A percentile compares a stretch with the other conserved stretches of the same genome.
Conservation (phyloP, 2,113 vertebrate genomes). For the Puffinus mauretanicus region DNA sequence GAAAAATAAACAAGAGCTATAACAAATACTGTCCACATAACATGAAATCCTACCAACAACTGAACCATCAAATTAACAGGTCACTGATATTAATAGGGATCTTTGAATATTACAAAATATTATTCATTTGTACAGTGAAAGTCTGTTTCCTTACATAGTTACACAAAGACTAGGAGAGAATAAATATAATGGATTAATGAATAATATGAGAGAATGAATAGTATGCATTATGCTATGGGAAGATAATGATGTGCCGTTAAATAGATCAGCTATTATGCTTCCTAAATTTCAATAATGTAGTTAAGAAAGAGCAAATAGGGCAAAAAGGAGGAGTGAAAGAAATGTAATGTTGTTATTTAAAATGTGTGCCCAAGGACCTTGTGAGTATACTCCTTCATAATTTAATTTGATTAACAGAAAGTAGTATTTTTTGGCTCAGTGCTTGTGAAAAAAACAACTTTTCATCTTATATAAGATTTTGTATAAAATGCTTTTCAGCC, state of each 20-base stretch:
- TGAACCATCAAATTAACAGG: neutral
- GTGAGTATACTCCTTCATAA: neutral
- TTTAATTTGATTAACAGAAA: conserved; percentile 58
- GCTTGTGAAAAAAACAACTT: neutral
- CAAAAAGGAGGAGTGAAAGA: conserved; percentile 33
- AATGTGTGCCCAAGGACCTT: neutral
- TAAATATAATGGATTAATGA: conserved; percentile 52
- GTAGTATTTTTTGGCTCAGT: conserved; percentile 14
- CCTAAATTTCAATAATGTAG: conserved; percentile 58
- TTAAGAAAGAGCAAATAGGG: conserved; percentile 15
- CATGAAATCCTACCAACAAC: neutral
- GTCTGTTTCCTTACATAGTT: conserved; percentile 4
- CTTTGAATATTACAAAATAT: neutral
- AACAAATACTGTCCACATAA: neutral
- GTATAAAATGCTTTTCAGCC: neutral
- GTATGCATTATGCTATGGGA: conserved; percentile 23
- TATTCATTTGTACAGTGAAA: conserved; percentile 26
- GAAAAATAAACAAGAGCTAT: neutral
- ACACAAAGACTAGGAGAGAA: conserved; percentile 11
- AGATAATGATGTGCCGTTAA: conserved; percentile 43
- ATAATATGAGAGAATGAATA: conserved; percentile 37
- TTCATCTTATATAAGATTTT: neutral
- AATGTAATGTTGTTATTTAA: conserved; percentile 42
- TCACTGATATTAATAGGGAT: conserved; percentile 18
- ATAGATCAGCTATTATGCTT: conserved; percentile 44